Percentiles rank a stretch among this genome's conserved stretches.
Evolutionary conservation across 2,888 invertebrate species (phyloP).

Genomic region (Brenthis hecate): DNA sequence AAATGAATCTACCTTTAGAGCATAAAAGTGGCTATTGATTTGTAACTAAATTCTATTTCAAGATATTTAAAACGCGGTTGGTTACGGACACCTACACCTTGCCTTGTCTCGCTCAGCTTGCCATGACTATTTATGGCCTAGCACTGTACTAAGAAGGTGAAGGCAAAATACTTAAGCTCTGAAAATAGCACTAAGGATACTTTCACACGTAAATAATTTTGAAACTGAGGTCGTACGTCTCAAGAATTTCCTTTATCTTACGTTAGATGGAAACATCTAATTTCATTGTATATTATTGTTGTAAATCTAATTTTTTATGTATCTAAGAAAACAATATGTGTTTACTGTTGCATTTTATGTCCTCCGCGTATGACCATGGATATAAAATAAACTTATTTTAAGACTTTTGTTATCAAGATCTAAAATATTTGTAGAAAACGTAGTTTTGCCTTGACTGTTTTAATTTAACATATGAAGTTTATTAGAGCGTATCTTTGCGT

Average conservation of each 20-base stretch:
- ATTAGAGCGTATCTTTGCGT: slow-evolving; percentile 37
- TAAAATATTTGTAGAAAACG: slow-evolving; percentile 19
- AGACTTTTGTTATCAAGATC: slow-evolving; percentile 32
- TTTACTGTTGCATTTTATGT: slow-evolving; percentile 12
- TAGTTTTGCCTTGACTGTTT: slow-evolving; percentile 33
- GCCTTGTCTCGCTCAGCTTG: slow-evolving; percentile 40
- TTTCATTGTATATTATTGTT: slow-evolving; percentile 10
- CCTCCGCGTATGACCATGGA: slow-evolving; percentile 11
- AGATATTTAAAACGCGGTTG: slow-evolving; percentile 32
- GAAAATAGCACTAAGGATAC: slow-evolving; percentile 33
- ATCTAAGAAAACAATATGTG: neutral
- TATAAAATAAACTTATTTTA: slow-evolving; percentile 19
- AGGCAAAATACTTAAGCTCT: slow-evolving; percentile 37
- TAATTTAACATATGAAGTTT: slow-evolving; percentile 32
- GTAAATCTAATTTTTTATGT: slow-evolving; percentile 9
- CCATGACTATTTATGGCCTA: slow-evolving; percentile 39
- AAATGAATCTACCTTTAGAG: neutral
- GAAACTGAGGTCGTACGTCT: slow-evolving; percentile 13
- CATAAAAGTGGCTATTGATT: slow-evolving; percentile 23
- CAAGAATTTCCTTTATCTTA: neutral
- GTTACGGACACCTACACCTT: slow-evolving; percentile 38
- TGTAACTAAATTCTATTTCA: slow-evolving; percentile 29
- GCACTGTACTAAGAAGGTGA: slow-evolving; percentile 36
- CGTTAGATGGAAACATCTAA: neutral
- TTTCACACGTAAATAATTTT: slow-evolving; percentile 22